phyloP scores from a whole-genome alignment of 2,797 vertebrate species.

The Chiroxiphia lanceolata region DNA sequence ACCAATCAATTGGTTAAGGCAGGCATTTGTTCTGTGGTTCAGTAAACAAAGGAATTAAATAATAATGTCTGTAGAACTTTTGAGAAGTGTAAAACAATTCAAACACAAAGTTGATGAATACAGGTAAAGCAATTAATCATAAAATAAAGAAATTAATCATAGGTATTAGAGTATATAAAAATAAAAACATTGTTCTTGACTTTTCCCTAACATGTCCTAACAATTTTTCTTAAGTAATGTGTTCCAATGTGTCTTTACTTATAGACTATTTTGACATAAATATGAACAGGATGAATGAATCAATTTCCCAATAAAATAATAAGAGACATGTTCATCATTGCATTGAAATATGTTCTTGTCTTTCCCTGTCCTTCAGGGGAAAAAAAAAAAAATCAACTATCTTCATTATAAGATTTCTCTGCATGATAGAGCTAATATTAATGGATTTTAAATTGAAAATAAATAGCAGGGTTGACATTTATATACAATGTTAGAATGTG shows the following conservation, averaged over 20 bases:
- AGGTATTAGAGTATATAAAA: not conserved
- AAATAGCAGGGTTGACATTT: conserved; percentile 34
- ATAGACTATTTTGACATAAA: not conserved
- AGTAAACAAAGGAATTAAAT: not conserved
- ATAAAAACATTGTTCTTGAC: not conserved
- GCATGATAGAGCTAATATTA: conserved; percentile 36
- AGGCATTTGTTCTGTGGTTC: not conserved
- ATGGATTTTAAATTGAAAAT: conserved; percentile 56
- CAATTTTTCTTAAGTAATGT: not conserved
- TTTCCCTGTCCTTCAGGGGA: conserved; percentile 20
- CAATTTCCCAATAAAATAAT: not conserved
- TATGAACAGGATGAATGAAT: not conserved
- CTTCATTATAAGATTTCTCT: conserved; percentile 48
- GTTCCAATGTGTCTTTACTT: not conserved
- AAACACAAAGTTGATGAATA: not conserved
- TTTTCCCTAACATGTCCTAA: not conserved
- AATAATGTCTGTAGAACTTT: not conserved
- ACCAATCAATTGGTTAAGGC: not conserved
- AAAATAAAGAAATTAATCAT: not conserved
- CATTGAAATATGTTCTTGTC: not conserved
- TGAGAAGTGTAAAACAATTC: not conserved
- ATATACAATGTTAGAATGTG: not conserved
- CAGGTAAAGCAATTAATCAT: not conserved
- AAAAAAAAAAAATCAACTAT: not conserved
- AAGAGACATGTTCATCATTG: not conserved